Percentiles rank a stretch among this genome's conserved stretches.
Evolutionary conservation across 2,888 invertebrate genomes (phyloP).

Genomic region (Baccha elongata): DNA sequence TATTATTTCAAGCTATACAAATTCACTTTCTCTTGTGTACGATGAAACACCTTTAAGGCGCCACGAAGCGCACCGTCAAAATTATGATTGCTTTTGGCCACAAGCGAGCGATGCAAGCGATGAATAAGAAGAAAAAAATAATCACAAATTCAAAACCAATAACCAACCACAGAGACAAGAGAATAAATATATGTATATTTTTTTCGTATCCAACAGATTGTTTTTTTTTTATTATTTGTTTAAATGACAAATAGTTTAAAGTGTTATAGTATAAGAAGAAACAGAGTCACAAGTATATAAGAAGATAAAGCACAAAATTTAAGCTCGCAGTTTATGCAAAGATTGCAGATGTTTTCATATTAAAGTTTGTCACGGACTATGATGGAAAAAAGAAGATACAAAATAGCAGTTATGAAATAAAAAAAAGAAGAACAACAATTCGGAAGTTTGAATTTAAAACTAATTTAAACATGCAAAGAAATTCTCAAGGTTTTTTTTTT

Average conservation of each 20-base stretch:
- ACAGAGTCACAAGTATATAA: slow-evolving; percentile 21
- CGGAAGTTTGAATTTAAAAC: slow-evolving; percentile 40
- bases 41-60: slow-evolving; percentile 60
- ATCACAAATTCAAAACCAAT: slow-evolving; percentile 55
- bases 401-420: slow-evolving; percentile 11
- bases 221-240: slow-evolving; percentile 29
- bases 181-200: slow-evolving; percentile 43
- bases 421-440: slow-evolving; percentile 35
- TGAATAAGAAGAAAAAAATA: slow-evolving; percentile 48
- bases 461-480: slow-evolving; percentile 32
- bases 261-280: slow-evolving; percentile 42
- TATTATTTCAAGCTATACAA: slow-evolving; percentile 24
- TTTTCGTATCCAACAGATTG: slow-evolving; percentile 35
- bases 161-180: slow-evolving; percentile 58
- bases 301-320: slow-evolving; percentile 37
- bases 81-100: slow-evolving; percentile 65
- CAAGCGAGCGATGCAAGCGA: slow-evolving; percentile 59
- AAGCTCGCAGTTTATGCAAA: slow-evolving; percentile 25
- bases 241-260: slow-evolving; percentile 44
- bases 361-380: slow-evolving; percentile 41
- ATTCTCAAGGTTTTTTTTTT: slow-evolving; percentile 53
- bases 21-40: slow-evolving; percentile 66
- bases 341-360: slow-evolving; percentile 44
- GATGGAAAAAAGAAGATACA: slow-evolving; percentile 19
- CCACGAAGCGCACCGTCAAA: slow-evolving; percentile 65